These are phyloP conservation scores for Tethya wilhelma DNA, from an alignment of 37 sponge, comb jelly and placozoan genomes.

Conservation along the genomic window DNA sequence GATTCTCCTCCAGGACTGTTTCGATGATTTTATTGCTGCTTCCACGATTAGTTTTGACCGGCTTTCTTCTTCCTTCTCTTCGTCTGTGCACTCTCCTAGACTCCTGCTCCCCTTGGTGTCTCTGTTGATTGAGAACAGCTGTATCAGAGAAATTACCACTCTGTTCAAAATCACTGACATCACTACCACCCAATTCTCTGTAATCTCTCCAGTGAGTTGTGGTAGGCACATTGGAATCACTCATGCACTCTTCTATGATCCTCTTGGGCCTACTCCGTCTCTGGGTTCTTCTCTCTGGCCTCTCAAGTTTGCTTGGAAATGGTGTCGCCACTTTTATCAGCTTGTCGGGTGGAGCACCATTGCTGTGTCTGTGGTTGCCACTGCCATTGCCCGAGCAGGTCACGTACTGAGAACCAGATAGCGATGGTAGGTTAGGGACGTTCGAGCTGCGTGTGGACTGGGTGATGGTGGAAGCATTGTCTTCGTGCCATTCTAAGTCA, in stretches of 20 bases:
- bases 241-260: background rate
- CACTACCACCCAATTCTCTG: background rate
- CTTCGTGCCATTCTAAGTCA: no score
- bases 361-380: background rate
- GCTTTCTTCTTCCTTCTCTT: background rate
- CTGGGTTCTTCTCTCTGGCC: background rate
- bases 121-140: background rate
- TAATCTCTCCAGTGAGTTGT: background rate
- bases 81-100: background rate
- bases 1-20: background rate
- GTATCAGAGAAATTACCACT: constrained; percentile 11
- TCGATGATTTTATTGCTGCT: background rate
- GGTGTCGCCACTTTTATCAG: background rate
- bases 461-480: background rate
- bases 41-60: background rate
- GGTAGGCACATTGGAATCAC: constrained; percentile 10
- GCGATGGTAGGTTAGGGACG: constrained; percentile 17
- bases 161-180: background rate
- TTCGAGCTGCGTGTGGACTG: constrained; percentile 1
- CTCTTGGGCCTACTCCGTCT: background rate
- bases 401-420: constrained; percentile 16
- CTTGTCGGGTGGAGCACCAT: background rate
- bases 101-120: background rate
- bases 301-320: background rate
- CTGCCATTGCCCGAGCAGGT: background rate